Evolutionary conservation across 2,888 invertebrate genomes (phyloP).

Genomic region (Nebria brevicollis): DNA sequence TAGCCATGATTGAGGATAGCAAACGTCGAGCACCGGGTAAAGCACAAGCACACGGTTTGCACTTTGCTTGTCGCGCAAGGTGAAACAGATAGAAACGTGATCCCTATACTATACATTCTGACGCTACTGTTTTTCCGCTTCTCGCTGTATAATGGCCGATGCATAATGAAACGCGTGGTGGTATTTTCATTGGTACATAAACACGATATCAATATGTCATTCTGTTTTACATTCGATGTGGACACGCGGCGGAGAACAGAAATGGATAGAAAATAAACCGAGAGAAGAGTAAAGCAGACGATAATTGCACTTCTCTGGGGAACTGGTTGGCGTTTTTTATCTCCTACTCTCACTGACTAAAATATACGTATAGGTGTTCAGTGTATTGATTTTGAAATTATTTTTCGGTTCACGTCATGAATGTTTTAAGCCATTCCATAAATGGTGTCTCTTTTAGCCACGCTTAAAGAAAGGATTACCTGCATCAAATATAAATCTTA

Average conservation of each 20-base stretch:
- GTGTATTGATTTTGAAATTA: constrained; percentile 28
- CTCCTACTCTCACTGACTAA: constrained; percentile 10
- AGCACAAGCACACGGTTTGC: not conserved
- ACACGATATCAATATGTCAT: constrained; percentile 63
- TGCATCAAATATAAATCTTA: no score
- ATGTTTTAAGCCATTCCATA: not conserved
- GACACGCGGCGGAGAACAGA: not conserved
- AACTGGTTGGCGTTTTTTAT: constrained; percentile 8
- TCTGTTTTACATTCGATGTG: constrained; percentile 50
- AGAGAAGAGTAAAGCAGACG: constrained; percentile 18
- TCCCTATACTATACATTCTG: not conserved
- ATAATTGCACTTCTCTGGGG: constrained; percentile 36
- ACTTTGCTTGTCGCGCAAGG: constrained; percentile 38
- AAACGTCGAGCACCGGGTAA: constrained; percentile 48
- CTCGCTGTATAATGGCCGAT: constrained; percentile 49
- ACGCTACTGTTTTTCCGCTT: constrained; percentile 2
- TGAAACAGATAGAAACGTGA: not conserved
- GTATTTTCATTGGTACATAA: constrained; percentile 64
- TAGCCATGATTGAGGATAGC: constrained; percentile 64
- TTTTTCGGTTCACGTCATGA: not conserved
- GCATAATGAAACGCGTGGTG: constrained; percentile 63
- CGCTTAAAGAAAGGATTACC: not conserved
- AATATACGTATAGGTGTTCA: constrained; percentile 10
- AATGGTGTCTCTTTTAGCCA: not conserved
- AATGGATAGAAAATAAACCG: not conserved